phyloP scores from a whole-genome alignment of 2,113 vertebrate genomes.

The Taurulus bubalis region DNA sequence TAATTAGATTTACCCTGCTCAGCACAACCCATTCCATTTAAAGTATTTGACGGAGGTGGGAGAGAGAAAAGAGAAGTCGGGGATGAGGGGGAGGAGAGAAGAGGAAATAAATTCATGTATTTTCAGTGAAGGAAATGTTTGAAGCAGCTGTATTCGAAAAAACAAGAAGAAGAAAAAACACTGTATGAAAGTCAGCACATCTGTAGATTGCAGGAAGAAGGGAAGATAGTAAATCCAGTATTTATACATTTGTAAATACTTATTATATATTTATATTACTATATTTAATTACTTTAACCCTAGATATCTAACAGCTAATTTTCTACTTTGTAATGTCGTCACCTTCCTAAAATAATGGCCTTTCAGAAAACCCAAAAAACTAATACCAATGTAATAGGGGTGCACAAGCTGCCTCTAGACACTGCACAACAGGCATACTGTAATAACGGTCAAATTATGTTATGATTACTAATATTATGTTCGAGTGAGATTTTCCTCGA shows the following conservation, averaged over 20 bases:
- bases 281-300: background rate
- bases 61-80: constrained; percentile 17
- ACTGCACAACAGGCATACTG: too few species aligned
- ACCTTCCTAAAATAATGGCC: too few species aligned
- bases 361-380: too few species aligned
- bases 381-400: too few species aligned
- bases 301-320: background rate
- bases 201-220: constrained; percentile 12
- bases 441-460: too few species aligned
- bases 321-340: background rate
- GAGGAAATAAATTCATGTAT: constrained; percentile 30
- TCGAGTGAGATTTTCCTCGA: too few species aligned
- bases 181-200: constrained; percentile 10
- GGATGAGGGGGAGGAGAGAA: constrained; percentile 11
- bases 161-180: constrained; percentile 22
- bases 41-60: constrained; percentile 59
- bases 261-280: too few species aligned
- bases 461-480: too few species aligned
- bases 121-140: constrained; percentile 42
- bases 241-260: too few species aligned
- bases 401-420: too few species aligned
- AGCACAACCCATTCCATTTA: constrained; percentile 71
- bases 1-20: constrained; percentile 81
- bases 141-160: constrained; percentile 33
- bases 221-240: constrained; percentile 1